These are phyloP conservation scores for Phaethornis superciliosus DNA, from an alignment of 2,113 vertebrate species.

Conservation along the genomic window DNA sequence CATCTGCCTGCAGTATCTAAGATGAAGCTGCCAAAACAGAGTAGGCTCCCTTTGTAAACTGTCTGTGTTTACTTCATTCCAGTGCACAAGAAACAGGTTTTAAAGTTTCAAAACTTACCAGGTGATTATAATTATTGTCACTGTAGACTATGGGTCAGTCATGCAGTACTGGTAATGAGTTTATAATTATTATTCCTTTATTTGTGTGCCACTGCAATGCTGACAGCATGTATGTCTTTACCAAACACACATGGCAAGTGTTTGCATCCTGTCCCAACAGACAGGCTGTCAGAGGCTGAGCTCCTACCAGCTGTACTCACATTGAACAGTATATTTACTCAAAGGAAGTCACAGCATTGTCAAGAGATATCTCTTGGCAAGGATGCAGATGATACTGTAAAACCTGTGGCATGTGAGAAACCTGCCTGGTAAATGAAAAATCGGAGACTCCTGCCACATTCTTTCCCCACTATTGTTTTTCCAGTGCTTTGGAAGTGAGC, in stretches of 20 bases:
- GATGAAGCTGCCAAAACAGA: not conserved
- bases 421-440: not conserved
- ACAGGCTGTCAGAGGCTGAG: not conserved
- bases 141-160: not conserved
- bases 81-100: not conserved
- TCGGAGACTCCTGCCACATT: not conserved
- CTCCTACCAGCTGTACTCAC: not conserved
- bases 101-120: not conserved
- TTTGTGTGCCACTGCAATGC: not conserved
- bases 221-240: not conserved
- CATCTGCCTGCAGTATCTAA: not conserved
- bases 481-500: not conserved
- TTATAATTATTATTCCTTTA: not conserved
- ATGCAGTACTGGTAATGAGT: not conserved
- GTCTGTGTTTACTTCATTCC: not conserved
- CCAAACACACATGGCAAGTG: not conserved
- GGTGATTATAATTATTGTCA: not conserved
- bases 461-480: accelerated
- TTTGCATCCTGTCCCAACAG: not conserved
- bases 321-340: not conserved
- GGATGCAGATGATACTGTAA: not conserved
- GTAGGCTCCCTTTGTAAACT: not conserved
- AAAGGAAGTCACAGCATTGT: not conserved
- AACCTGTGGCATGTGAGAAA: not conserved
- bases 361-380: not conserved